Conservation (phyloP, 2,888 invertebrate species). For the Emmelina monodactyla region DNA sequence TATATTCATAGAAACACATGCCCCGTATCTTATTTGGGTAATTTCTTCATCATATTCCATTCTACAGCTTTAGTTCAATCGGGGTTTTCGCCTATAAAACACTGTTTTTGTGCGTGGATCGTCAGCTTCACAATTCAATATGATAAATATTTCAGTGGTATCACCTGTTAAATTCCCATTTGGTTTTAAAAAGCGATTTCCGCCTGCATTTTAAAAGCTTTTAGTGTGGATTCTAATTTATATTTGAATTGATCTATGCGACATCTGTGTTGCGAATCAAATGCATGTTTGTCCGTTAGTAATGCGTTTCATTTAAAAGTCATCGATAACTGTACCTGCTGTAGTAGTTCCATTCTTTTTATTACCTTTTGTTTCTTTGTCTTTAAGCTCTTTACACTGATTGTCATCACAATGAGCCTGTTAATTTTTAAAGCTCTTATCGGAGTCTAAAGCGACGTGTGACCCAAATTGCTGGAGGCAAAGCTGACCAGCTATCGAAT, state of each 20-base stretch:
- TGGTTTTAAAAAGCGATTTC: neutral
- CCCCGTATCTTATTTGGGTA: slow-evolving; percentile 3
- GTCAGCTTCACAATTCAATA: neutral
- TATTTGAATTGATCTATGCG: neutral
- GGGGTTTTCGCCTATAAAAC: too few species aligned
- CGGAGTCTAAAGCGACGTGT: neutral
- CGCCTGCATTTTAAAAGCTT: slow-evolving; percentile 1
- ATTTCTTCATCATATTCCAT: neutral
- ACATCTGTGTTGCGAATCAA: too few species aligned
- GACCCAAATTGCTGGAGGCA: neutral
- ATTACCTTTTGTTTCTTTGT: too few species aligned
- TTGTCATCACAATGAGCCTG: too few species aligned
- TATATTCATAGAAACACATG: slow-evolving; percentile 49
- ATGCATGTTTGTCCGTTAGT: too few species aligned
- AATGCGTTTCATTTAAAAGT: too few species aligned
- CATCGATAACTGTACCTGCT: too few species aligned
- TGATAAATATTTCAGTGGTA: neutral
- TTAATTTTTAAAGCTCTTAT: neutral
- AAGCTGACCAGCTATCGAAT: neutral
- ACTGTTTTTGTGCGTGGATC: neutral
- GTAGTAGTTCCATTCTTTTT: too few species aligned
- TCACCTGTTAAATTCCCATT: slow-evolving; percentile 1
- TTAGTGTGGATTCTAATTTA: neutral
- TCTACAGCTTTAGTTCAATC: too few species aligned
- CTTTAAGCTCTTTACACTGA: too few species aligned